These are phyloP conservation scores for Monomorium pharaonis DNA, from an alignment of 1,140 invertebrate species.

Conservation along the genomic window DNA sequence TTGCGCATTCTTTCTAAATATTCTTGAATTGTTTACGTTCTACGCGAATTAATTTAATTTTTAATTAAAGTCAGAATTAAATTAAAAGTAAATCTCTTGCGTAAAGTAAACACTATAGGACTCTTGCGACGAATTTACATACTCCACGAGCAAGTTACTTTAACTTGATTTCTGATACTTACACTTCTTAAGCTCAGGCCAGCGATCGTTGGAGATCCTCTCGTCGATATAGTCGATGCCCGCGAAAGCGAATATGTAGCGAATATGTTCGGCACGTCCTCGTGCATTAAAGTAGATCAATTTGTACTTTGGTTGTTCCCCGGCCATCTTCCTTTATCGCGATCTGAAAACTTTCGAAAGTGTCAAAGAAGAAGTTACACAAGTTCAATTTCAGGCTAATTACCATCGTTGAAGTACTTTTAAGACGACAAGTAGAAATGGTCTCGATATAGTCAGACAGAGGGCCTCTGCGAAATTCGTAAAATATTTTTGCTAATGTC, in stretches of 20 bases:
- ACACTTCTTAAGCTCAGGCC: constrained; percentile 86
- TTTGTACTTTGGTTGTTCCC: constrained; percentile 85
- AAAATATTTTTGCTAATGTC: not conserved
- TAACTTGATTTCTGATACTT: constrained; percentile 63
- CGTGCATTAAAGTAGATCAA: constrained; percentile 89
- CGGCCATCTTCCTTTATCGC: constrained; percentile 67
- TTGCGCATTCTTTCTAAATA: not conserved
- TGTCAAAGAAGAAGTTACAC: constrained; percentile 1
- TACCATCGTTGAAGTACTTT: not conserved
- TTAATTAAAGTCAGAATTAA: not conserved
- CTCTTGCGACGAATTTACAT: not conserved
- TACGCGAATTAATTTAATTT: not conserved
- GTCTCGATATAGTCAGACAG: not conserved
- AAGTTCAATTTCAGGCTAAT: not conserved
- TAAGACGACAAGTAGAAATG: not conserved
- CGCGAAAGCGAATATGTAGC: constrained; percentile 88
- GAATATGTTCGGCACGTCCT: constrained; percentile 89
- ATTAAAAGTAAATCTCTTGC: not conserved
- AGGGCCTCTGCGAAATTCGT: not conserved
- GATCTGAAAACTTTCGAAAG: constrained; percentile 17
- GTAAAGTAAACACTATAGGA: not conserved
- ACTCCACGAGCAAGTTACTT: not conserved
- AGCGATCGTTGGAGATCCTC: constrained; percentile 85
- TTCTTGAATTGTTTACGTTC: not conserved
- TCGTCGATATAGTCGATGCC: constrained; percentile 88